phyloP scores from a whole-genome alignment of 2,113 vertebrate genomes.

The Propithecus coquereli region DNA sequence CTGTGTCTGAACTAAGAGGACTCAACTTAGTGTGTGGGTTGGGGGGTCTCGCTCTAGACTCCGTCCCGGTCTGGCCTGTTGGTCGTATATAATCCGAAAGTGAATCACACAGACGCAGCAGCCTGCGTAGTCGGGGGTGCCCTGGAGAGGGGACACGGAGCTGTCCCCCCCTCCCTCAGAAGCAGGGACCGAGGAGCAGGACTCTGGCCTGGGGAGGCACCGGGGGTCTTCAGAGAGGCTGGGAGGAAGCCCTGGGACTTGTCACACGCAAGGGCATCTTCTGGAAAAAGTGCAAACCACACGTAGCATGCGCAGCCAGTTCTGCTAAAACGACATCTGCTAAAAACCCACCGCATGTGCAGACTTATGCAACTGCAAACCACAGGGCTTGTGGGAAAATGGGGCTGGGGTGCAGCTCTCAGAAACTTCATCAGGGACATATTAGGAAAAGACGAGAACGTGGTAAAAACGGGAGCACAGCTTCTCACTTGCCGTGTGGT shows the following conservation, averaged over 20 bases:
- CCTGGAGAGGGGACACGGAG: accelerated
- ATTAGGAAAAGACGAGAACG: background rate
- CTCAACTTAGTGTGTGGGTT: accelerated
- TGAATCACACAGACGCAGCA: accelerated
- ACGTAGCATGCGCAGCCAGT: accelerated
- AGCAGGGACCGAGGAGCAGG: too few species aligned
- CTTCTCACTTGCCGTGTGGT: accelerated
- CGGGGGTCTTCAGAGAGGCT: background rate
- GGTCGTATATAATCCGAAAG: accelerated
- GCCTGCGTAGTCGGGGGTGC: background rate
- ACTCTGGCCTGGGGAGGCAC: background rate
- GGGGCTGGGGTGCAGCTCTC: background rate
- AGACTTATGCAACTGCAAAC: background rate
- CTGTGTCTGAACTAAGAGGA: background rate
- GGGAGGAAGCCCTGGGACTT: background rate
- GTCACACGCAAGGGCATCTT: accelerated
- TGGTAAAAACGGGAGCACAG: accelerated
- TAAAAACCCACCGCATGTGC: accelerated
- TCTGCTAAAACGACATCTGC: background rate
- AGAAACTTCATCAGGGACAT: background rate
- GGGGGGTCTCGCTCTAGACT: accelerated
- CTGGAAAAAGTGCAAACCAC: background rate
- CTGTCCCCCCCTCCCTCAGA: accelerated
- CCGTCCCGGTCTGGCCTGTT: accelerated
- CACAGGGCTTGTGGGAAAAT: background rate